Conservation (phyloP, 2,113 vertebrate species). For the Chionodraco myersi region DNA sequence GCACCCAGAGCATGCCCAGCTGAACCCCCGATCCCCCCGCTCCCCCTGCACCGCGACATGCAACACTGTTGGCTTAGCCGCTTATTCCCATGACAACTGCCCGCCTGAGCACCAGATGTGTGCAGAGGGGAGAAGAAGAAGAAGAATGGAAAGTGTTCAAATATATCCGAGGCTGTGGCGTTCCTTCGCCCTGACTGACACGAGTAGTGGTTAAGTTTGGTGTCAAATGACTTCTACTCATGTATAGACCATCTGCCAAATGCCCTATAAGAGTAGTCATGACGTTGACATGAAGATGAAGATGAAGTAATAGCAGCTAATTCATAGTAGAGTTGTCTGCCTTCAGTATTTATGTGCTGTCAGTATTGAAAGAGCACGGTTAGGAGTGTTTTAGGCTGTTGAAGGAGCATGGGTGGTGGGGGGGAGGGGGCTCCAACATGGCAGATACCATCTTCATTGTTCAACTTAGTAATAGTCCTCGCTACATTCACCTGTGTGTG, state of each 20-base stretch:
- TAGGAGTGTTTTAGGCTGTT: neutral
- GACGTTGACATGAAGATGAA: neutral
- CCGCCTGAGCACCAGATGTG: conserved; percentile 78
- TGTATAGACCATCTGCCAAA: neutral
- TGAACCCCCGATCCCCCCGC: conserved; percentile 36
- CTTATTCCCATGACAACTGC: conserved; percentile 76
- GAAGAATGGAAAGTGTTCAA: conserved; percentile 55
- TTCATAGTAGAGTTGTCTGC: conserved; percentile 5
- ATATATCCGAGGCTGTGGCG: conserved; percentile 25
- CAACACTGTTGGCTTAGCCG: conserved; percentile 73
- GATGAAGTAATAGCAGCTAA: neutral
- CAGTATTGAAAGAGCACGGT: conserved; percentile 4
- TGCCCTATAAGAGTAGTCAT: neutral
- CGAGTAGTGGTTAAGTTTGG: conserved; percentile 2
- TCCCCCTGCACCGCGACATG: conserved; percentile 48
- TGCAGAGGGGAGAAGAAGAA: conserved; percentile 36
- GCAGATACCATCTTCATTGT: conserved; percentile 25
- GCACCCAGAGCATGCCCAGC: conserved; percentile 64
- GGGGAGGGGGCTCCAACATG: neutral
- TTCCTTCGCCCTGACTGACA: conserved; percentile 4
- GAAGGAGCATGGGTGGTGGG: neutral
- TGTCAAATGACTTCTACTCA: conserved; percentile 1
- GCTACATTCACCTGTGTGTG: neutral
- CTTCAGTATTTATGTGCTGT: conserved; percentile 47
- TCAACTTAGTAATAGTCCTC: conserved; percentile 16